A percentile compares a stretch with the other conserved stretches of the same genome.
Conservation (phyloP, 2,888 invertebrate species). For the Ochlodes sylvanus region DNA sequence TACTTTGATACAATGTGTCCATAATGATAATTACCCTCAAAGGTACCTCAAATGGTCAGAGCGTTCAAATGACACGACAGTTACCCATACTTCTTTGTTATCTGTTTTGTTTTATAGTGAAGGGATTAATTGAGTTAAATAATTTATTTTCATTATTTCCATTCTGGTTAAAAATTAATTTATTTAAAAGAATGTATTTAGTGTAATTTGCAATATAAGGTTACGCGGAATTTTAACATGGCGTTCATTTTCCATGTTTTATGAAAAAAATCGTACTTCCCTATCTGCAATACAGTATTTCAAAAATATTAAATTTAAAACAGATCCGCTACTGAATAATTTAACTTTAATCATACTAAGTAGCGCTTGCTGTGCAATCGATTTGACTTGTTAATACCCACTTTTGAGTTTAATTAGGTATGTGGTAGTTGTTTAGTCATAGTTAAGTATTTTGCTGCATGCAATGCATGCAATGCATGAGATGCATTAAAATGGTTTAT, state of each 20-base stretch:
- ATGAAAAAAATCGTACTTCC: neutral
- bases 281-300: conserved; percentile 1
- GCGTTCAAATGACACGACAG: no score
- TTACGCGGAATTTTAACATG: neutral
- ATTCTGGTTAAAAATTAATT: no score
- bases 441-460: neutral
- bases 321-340: conserved; percentile 26
- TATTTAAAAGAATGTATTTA: no score
- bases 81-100: no score
- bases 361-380: conserved; percentile 18
- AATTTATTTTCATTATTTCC: no score
- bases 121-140: no score
- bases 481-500: no score
- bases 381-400: conserved; percentile 16
- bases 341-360: conserved; percentile 33
- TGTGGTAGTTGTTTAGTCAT: neutral
- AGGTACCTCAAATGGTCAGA: no score
- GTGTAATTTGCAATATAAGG: neutral
- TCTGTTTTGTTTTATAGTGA: neutral
- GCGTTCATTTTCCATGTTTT: neutral
- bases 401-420: conserved; percentile 22
- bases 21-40: no score
- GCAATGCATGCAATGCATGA: no score
- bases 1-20: no score
- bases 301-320: conserved; percentile 27